Evolutionary conservation across 2,797 vertebrate genomes (phyloP).

Genomic region (Gymnothorax reevesii): DNA sequence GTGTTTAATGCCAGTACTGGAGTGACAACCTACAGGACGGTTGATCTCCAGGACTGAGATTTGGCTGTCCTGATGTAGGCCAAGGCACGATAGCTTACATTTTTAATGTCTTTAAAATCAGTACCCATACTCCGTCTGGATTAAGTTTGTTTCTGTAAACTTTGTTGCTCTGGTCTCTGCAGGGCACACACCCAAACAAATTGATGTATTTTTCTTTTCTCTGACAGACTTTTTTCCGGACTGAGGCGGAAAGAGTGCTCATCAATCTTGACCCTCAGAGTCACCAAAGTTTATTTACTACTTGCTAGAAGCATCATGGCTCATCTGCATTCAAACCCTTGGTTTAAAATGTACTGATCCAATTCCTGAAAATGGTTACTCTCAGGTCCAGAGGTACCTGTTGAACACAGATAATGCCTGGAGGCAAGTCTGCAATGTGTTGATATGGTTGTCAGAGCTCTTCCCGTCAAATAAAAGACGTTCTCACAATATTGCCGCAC

Average conservation of each 20-base stretch:
- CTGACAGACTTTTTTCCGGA: background rate
- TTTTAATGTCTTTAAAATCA: background rate
- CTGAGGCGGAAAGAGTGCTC: background rate
- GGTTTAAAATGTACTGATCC: background rate
- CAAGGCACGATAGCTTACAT: background rate
- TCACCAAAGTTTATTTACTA: background rate
- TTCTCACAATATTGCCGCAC: too few species aligned
- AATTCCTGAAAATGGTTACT: background rate
- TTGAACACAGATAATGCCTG: background rate
- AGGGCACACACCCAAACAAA: background rate
- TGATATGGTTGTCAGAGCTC: background rate
- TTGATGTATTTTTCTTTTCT: too few species aligned
- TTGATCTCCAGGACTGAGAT: too few species aligned
- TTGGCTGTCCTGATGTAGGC: too few species aligned
- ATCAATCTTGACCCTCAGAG: background rate
- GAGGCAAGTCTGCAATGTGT: background rate
- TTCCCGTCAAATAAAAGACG: background rate
- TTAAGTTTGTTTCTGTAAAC: background rate
- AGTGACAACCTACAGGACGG: too few species aligned
- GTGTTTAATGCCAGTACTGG: too few species aligned
- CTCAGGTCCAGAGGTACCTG: background rate
- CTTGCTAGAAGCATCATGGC: background rate
- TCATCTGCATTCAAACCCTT: background rate
- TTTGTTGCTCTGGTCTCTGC: background rate
- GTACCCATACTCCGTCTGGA: background rate